A percentile compares a stretch with the other conserved stretches of the same genome.
phyloP scores from a whole-genome alignment of 2,113 vertebrate genomes.

The Candoia aspera region DNA sequence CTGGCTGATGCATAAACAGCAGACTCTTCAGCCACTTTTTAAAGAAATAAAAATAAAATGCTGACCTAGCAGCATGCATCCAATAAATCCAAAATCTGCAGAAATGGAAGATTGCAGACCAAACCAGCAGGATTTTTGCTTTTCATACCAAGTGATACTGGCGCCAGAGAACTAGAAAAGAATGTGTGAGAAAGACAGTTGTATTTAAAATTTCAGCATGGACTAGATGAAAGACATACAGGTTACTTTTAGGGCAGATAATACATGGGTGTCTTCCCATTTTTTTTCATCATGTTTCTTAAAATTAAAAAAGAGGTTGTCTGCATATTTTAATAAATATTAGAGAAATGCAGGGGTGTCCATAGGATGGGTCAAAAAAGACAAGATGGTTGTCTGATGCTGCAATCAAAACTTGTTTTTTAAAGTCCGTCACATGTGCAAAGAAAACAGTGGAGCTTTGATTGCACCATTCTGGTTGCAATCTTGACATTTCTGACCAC shows the following conservation, averaged over 20 bases:
- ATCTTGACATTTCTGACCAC: neutral
- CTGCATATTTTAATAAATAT: constrained; percentile 58
- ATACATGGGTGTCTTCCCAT: constrained; percentile 65
- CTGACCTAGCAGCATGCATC: constrained; percentile 59
- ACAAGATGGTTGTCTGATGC: constrained; percentile 22
- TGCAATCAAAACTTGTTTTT: neutral
- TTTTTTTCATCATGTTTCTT: constrained; percentile 62
- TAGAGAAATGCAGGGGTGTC: neutral
- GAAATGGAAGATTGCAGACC: constrained; percentile 62
- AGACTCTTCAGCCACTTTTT: constrained; percentile 54
- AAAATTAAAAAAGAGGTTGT: constrained; percentile 20
- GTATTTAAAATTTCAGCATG: constrained; percentile 67
- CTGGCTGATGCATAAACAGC: constrained; percentile 52
- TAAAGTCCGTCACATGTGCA: neutral
- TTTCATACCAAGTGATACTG: constrained; percentile 69
- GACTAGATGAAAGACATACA: constrained; percentile 68
- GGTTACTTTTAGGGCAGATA: constrained; percentile 66
- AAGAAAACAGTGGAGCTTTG: neutral
- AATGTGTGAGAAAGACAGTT: constrained; percentile 64
- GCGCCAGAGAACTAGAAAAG: constrained; percentile 69
- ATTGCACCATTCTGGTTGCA: neutral
- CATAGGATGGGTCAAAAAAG: neutral
- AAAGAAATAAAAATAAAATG: constrained; percentile 36
- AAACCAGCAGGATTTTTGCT: constrained; percentile 63
- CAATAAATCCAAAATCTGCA: constrained; percentile 67